These are phyloP conservation scores for Pongo abelii DNA, from an alignment of 2,113 vertebrate species.

Conservation along the genomic window DNA sequence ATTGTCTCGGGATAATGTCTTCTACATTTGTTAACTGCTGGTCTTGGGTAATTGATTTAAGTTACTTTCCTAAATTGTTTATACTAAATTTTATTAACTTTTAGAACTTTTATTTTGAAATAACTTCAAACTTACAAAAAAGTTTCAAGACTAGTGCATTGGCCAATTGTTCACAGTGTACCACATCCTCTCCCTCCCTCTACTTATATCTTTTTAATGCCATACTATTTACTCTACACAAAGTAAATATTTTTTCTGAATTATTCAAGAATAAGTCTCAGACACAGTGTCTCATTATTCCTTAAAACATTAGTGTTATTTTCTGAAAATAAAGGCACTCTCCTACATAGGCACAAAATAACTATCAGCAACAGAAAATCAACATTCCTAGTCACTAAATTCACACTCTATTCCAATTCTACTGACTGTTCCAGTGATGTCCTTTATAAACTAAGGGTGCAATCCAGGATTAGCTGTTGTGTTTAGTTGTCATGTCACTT, in stretches of 20 bases:
- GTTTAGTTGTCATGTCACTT: background rate
- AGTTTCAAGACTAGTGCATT: background rate
- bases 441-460: background rate
- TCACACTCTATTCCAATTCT: background rate
- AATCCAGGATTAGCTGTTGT: background rate
- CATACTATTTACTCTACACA: background rate
- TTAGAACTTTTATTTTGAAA: background rate
- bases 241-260: background rate
- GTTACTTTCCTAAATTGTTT: background rate
- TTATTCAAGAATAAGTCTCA: background rate
- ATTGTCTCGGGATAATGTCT: background rate
- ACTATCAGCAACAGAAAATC: background rate
- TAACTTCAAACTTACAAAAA: constrained; percentile 16
- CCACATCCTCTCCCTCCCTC: too few relatives aligned
- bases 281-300: background rate
- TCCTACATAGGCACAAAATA: background rate
- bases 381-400: background rate
- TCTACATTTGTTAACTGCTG: background rate
- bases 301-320: background rate
- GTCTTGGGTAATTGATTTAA: background rate
- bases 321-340: background rate
- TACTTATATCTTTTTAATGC: background rate
- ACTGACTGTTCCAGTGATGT: background rate
- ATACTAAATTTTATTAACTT: background rate
- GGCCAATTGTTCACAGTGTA: background rate